phyloP scores from a whole-genome alignment of 2,113 vertebrate species.

The Platichthys stellatus region DNA sequence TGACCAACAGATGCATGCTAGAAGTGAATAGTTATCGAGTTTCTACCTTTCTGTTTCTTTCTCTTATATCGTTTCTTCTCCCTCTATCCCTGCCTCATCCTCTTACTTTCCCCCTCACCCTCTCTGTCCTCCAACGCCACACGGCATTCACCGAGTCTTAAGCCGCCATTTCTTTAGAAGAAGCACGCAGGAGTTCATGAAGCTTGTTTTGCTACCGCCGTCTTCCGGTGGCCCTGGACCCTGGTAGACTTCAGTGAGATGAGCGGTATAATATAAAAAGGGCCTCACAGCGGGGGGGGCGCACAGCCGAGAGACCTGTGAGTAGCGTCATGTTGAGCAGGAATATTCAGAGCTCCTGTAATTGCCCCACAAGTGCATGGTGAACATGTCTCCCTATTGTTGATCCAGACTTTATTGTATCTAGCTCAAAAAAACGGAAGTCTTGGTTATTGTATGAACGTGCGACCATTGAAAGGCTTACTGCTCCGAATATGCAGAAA shows the following conservation, averaged over 20 bases:
- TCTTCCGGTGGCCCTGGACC: conserved; percentile 46
- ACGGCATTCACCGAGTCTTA: background rate
- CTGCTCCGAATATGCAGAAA: conserved; percentile 71
- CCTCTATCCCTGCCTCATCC: background rate
- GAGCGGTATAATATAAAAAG: conserved; percentile 50
- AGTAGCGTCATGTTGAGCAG: conserved; percentile 51
- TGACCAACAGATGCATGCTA: background rate
- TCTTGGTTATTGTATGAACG: conserved; percentile 68
- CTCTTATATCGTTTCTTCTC: background rate
- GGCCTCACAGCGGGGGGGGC: conserved; percentile 31
- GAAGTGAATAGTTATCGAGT: background rate
- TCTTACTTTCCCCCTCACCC: background rate
- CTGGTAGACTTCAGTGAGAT: conserved; percentile 64
- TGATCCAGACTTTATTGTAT: conserved; percentile 59
- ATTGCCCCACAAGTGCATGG: conserved; percentile 50
- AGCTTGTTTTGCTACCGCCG: conserved; percentile 14
- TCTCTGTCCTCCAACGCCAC: background rate
- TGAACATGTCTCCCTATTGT: conserved; percentile 68
- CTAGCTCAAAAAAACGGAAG: background rate
- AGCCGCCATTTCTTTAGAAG: conserved; percentile 21
- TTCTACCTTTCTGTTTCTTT: background rate
- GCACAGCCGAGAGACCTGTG: conserved; percentile 31
- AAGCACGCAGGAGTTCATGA: conserved; percentile 34
- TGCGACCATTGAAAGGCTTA: conserved; percentile 64
- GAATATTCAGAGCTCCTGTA: conserved; percentile 53